These are phyloP conservation scores for Cynopterus sphinx DNA, from an alignment of 2,797 vertebrate species.

Conservation along the genomic window DNA sequence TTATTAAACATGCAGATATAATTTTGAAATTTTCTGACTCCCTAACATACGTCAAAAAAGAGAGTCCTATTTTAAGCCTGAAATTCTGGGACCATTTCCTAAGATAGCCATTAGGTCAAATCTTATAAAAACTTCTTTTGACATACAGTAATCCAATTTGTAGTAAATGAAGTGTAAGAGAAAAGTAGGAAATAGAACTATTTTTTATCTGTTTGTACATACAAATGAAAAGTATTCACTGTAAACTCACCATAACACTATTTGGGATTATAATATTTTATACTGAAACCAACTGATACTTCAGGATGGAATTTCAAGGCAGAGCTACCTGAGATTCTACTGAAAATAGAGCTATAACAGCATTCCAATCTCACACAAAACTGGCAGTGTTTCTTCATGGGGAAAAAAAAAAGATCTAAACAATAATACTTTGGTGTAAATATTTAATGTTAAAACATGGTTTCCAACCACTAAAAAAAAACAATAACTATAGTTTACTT, in stretches of 20 bases:
- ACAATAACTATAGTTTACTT: background rate
- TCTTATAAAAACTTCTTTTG: conserved; percentile 2
- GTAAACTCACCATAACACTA: background rate
- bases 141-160: background rate
- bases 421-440: background rate
- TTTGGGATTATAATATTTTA: background rate
- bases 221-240: background rate
- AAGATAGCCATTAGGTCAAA: background rate
- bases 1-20: background rate
- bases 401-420: background rate
- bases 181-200: background rate
- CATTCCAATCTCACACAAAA: background rate
- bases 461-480: background rate
- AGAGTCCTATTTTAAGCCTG: background rate
- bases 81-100: background rate
- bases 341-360: background rate
- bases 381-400: background rate
- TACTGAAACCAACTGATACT: background rate
- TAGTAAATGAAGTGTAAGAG: background rate
- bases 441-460: conserved; percentile 1
- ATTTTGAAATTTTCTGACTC: background rate
- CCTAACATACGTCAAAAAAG: background rate
- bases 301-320: background rate
- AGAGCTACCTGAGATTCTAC: background rate
- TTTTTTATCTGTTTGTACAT: background rate